Percentiles rank a stretch among this genome's conserved stretches.
phyloP scores from a whole-genome alignment of 2,113 vertebrate genomes.

The Pogonocichla stellata region DNA sequence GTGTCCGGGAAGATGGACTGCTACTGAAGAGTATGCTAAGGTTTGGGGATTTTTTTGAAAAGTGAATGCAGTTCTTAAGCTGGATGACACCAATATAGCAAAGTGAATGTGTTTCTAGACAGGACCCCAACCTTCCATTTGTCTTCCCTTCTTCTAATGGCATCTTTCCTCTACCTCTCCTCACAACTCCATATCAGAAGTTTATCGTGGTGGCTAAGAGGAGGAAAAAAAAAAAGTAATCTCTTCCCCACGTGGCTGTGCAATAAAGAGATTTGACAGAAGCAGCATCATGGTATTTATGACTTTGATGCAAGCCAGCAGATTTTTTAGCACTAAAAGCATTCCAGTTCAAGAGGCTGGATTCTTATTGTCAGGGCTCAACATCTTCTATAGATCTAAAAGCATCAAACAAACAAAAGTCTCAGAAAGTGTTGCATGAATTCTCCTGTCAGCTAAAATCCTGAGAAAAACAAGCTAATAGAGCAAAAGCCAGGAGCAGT shows the following conservation, averaged over 20 bases:
- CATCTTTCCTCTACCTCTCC: background rate
- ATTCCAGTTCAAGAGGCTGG: background rate
- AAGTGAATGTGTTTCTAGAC: background rate
- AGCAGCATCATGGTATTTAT: background rate
- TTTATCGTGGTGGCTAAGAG: background rate
- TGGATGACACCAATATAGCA: background rate
- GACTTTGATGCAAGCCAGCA: slow-evolving; percentile 2
- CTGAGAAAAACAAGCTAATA: background rate
- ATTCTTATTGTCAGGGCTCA: background rate
- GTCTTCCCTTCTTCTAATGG: background rate
- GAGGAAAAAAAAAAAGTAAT: background rate
- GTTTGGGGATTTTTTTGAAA: background rate
- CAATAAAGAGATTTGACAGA: slow-evolving; percentile 38
- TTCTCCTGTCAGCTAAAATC: background rate
- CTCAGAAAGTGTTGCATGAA: background rate
- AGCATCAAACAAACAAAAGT: background rate
- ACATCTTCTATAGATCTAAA: background rate
- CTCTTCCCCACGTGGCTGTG: background rate
- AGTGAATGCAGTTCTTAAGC: background rate
- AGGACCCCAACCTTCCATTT: background rate
- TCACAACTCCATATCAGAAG: background rate
- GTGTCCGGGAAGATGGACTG: background rate
- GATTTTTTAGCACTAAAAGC: background rate
- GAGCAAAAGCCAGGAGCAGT: background rate
- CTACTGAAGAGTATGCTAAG: background rate